Percentiles rank a stretch among this genome's conserved stretches.
phyloP scores from a whole-genome alignment of 30 jellyfish, hydroid and myxozoan species.

The Chrysaora quinquecirrha region DNA sequence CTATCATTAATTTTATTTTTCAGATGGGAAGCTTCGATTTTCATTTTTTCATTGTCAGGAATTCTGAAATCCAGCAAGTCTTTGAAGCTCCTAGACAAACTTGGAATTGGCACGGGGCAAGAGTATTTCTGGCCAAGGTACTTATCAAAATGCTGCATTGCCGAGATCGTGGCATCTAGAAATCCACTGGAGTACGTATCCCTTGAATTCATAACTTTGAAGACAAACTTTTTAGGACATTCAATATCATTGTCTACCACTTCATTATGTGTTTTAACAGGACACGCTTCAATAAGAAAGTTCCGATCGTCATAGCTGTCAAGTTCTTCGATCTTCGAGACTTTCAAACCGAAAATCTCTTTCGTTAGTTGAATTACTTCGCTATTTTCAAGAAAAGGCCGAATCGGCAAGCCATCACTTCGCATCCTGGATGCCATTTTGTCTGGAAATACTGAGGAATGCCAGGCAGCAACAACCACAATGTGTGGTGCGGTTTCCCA shows the following conservation, averaged over 20 bases:
- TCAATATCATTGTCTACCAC: not conserved
- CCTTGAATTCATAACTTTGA: constrained; percentile 18
- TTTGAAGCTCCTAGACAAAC: not conserved
- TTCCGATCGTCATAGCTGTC: constrained; percentile 32
- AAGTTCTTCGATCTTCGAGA: constrained; percentile 1
- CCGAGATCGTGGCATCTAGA: not conserved
- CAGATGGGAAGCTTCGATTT: not conserved
- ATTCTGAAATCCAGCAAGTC: constrained; percentile 3
- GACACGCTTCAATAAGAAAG: constrained; percentile 1
- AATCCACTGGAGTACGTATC: not conserved
- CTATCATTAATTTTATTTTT: constrained; percentile 2
- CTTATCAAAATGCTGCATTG: constrained; percentile 8
- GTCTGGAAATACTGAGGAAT: too few relatives aligned
- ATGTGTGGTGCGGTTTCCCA: too few relatives aligned
- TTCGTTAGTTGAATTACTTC: not conserved
- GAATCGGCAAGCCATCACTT: not conserved
- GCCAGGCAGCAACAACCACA: too few relatives aligned
- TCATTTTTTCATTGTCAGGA: constrained; percentile 15
- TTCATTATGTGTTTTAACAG: not conserved
- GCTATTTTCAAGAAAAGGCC: constrained; percentile 24
- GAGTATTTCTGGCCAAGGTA: not conserved
- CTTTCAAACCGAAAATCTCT: constrained; percentile 4
- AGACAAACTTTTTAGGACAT: not conserved
- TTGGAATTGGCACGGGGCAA: constrained; percentile 4
- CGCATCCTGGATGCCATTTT: too few relatives aligned